A percentile compares a stretch with the other conserved stretches of the same genome.
Evolutionary conservation across 2,113 vertebrate species (phyloP).

Genomic region (Phoenicopterus ruber): DNA sequence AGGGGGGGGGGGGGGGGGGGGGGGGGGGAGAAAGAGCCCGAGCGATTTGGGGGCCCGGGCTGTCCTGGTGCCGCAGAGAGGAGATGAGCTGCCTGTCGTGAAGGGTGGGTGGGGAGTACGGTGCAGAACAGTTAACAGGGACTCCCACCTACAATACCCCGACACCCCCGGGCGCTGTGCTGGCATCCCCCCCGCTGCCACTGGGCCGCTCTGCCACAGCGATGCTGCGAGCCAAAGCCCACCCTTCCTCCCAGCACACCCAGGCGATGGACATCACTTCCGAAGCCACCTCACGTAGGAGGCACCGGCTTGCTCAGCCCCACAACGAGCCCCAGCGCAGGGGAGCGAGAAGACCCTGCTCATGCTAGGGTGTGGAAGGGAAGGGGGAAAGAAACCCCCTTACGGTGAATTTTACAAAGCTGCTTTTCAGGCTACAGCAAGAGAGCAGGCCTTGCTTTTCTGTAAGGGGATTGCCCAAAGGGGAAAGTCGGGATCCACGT

Average conservation of each 20-base stretch:
- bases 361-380: fast-evolving
- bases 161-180: fast-evolving
- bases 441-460: not conserved
- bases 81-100: fast-evolving
- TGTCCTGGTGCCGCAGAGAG: not conserved
- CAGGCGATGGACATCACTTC: too few species aligned
- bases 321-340: fast-evolving
- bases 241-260: not conserved
- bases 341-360: fast-evolving
- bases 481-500: not conserved
- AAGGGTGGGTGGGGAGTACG: fast-evolving
- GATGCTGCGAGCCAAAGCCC: not conserved
- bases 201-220: not conserved
- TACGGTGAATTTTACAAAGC: not conserved
- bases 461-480: not conserved
- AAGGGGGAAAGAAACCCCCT: not conserved
- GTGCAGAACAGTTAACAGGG: not conserved
- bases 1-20: not conserved
- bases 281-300: fast-evolving
- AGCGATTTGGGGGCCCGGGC: not conserved
- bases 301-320: not conserved
- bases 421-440: not conserved
- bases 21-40: not conserved
- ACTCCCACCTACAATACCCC: not conserved
- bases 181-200: not conserved